A percentile compares a stretch with the other conserved stretches of the same genome.
These are phyloP conservation scores for Decapterus maruadsi DNA, from an alignment of 2,797 vertebrate genomes.

Conservation along the genomic window DNA sequence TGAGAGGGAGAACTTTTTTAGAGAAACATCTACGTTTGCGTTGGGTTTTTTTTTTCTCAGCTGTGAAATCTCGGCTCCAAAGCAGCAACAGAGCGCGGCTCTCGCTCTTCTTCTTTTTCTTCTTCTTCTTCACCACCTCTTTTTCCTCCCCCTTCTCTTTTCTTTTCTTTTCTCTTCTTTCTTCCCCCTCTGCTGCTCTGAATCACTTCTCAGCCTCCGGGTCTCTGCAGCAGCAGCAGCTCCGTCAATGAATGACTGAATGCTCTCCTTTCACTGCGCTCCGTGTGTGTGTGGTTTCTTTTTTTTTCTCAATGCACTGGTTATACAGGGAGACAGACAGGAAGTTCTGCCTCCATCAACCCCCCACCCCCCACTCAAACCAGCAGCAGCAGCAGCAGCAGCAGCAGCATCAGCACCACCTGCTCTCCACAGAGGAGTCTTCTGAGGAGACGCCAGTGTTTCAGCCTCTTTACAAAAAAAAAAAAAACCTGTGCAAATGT, in stretches of 20 bases:
- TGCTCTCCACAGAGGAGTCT: slow-evolving; percentile 11
- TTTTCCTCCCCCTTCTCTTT: not conserved
- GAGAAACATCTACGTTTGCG: not conserved
- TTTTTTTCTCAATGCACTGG: slow-evolving; percentile 61
- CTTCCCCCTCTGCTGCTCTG: slow-evolving; percentile 16
- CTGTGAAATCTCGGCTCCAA: slow-evolving; percentile 26
- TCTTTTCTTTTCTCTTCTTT: too few relatives aligned
- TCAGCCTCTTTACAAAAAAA: not conserved
- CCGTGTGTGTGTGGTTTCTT: slow-evolving; percentile 36
- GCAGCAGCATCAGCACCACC: not conserved
- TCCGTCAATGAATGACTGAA: slow-evolving; percentile 75
- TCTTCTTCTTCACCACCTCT: not conserved
- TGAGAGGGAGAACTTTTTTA: slow-evolving; percentile 37
- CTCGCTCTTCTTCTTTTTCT: not conserved
- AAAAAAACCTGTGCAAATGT: slow-evolving; percentile 25
- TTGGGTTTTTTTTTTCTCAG: slow-evolving; percentile 1
- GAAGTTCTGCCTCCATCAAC: slow-evolving; percentile 67
- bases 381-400: not conserved
- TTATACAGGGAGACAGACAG: slow-evolving; percentile 65
- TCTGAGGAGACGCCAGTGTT: slow-evolving; percentile 6
- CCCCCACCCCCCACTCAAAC: slow-evolving; percentile 16
- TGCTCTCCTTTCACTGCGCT: slow-evolving; percentile 61
- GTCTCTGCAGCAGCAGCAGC: slow-evolving; percentile 50
- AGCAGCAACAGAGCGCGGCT: slow-evolving; percentile 13
- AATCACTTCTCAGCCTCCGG: slow-evolving; percentile 55